Evolutionary conservation across 2,113 vertebrate species (phyloP).

Genomic region (Catagonus wagneri): DNA sequence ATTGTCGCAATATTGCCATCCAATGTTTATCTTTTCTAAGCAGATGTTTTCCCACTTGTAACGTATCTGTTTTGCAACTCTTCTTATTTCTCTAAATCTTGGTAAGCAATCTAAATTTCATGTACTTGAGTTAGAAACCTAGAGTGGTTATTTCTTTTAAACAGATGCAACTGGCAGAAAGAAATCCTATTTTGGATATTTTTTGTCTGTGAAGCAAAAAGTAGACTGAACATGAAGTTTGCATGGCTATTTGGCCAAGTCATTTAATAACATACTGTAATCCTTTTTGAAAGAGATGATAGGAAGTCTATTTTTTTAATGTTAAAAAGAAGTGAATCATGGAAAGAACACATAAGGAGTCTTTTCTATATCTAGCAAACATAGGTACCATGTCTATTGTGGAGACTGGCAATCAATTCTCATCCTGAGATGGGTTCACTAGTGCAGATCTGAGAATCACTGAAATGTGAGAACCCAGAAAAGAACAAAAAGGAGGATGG

Average conservation of each 20-base stretch:
- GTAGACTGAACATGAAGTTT: not conserved
- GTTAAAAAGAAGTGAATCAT: not conserved
- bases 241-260: not conserved
- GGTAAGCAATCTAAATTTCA: not conserved
- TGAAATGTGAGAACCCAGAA: not conserved
- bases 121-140: not conserved
- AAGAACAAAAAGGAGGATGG: not conserved
- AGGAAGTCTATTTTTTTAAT: not conserved
- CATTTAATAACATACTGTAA: not conserved
- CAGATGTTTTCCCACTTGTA: conserved; percentile 44
- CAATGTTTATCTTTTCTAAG: conserved; percentile 17
- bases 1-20: conserved; percentile 26
- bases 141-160: not conserved
- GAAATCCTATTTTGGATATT: not conserved
- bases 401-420: not conserved
- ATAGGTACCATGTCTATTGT: not conserved
- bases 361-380: not conserved
- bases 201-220: not conserved
- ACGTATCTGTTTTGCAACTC: conserved; percentile 10
- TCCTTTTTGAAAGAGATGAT: not conserved
- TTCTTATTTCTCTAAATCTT: conserved; percentile 56
- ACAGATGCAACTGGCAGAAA: not conserved
- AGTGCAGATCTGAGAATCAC: not conserved
- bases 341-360: not conserved
- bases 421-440: not conserved